Base-by-base conservation (phyloP, 2,888 invertebrate species). In the Andrena trimmerana region DNA sequence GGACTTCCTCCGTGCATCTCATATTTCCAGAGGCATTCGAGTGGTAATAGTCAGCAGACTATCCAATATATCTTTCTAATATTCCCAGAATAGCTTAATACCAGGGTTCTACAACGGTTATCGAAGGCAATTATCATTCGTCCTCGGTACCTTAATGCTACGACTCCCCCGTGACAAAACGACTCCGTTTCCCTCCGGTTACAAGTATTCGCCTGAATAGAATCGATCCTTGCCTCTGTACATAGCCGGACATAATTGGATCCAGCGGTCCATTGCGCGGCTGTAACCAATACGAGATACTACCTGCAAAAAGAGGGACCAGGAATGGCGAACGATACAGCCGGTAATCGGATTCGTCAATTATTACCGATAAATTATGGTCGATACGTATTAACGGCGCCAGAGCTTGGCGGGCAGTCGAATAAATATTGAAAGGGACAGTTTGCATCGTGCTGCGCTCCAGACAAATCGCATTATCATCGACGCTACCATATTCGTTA, bases 301-400 rank as follows among this genome's bases (percentile, higher is more conserved):
- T 78, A 36, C 52, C 8, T 36, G 20, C n/a, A 63, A 62, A 78
- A n/a, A 13, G 66, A 42, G 29, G 50, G 67, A 27, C 67, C 57
- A 8, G 24, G 8, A 24, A 29, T 48, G 27, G 57, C 66, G n/a
- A 81, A 68, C 81, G 29, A 29, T 77, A 48, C 67, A 66, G 48
- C 24, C 29, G 66, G 57, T 86, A 86, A 85, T 73, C 66, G 36
- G 50, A 63, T 86, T 86, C 62, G 42, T 83, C 75, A 73, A 76
- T 86, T 85, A 85, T 86, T 69, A 31, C 69, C 60, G 36, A 78
- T 81, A 84, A 87, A 86, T 84, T 76, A 72, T 75, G 42, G 50
- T 62, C 63, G 66, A 63, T 57, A 57, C 59, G 48, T 67, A 81
- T 84, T 84, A 84, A 78, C 59, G 67, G n/a, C 65, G 20, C 67